Evolutionary conservation across 1,140 invertebrate species (phyloP).

Genomic region (Galleria mellonella): DNA sequence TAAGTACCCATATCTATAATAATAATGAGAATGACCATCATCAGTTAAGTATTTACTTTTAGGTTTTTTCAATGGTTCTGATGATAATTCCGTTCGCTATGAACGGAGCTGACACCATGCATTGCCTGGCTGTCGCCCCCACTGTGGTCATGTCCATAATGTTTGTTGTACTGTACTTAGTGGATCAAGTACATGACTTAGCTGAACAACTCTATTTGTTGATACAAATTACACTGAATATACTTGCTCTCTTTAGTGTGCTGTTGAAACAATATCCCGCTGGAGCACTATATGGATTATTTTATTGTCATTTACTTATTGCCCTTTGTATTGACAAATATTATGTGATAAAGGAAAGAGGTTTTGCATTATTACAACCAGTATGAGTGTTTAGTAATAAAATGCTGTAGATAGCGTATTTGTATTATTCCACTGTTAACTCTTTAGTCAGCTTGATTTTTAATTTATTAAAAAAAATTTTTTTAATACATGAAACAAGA

Average conservation of each 20-base stretch:
- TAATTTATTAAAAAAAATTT: too few relatives aligned
- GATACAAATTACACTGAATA: conserved; percentile 34
- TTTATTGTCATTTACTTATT: conserved; percentile 49
- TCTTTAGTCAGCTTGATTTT: too few relatives aligned
- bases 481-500: too few relatives aligned
- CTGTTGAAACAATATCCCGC: conserved; percentile 15
- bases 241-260: conserved; percentile 23
- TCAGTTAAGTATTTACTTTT: conserved; percentile 51
- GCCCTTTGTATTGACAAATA: conserved; percentile 49
- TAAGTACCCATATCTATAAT: too few relatives aligned
- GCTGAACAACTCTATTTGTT: conserved; percentile 52
- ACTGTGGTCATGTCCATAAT: conserved; percentile 50
- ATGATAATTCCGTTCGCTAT: conserved; percentile 52
- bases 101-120: conserved; percentile 28
- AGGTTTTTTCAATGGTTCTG: conserved; percentile 57
- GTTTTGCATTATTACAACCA: conserved; percentile 27
- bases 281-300: conserved; percentile 37
- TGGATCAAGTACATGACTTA: conserved; percentile 57
- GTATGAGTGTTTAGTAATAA: conserved; percentile 14
- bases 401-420: conserved; percentile 19
- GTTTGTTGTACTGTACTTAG: conserved; percentile 55
- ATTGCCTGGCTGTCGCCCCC: conserved; percentile 53
- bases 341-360: conserved; percentile 48
- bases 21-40: too few relatives aligned
- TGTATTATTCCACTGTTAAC: conserved; percentile 30